Evolutionary conservation across 2,797 vertebrate species (phyloP).

Genomic region (Pogoniulus pusillus): DNA sequence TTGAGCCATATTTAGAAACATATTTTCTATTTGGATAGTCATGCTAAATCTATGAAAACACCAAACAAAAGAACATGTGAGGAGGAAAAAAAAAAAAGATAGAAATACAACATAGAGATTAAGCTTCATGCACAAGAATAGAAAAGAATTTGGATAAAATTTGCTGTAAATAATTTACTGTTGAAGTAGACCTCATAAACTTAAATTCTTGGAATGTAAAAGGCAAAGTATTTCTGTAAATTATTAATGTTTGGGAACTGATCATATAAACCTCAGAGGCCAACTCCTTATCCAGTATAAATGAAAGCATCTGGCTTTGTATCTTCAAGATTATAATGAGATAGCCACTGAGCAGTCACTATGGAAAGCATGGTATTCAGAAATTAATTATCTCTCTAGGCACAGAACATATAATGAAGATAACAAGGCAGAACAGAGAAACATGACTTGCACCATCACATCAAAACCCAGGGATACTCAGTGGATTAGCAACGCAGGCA

Average conservation of each 20-base stretch:
- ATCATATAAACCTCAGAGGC: neutral
- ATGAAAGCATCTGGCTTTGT: conserved; percentile 21
- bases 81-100: neutral
- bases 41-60: neutral
- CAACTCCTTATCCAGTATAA: conserved; percentile 7
- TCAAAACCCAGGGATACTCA: neutral
- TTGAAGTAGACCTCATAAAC: neutral
- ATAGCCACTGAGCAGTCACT: neutral
- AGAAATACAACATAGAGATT: neutral
- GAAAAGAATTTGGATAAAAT: neutral
- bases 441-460: neutral
- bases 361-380: neutral
- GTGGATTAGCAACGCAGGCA: neutral
- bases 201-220: neutral
- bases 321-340: conserved; percentile 16
- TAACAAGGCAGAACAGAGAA: conserved; percentile 16
- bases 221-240: conserved; percentile 13
- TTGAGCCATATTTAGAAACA: neutral
- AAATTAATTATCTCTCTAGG: conserved; percentile 16
- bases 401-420: neutral
- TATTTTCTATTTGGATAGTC: conserved; percentile 15
- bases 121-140: neutral
- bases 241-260: conserved; percentile 4
- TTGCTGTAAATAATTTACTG: neutral
- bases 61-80: neutral